These are phyloP conservation scores for Grammomys surdaster DNA, from an alignment of 2,113 vertebrate genomes.

Conservation along the genomic window DNA sequence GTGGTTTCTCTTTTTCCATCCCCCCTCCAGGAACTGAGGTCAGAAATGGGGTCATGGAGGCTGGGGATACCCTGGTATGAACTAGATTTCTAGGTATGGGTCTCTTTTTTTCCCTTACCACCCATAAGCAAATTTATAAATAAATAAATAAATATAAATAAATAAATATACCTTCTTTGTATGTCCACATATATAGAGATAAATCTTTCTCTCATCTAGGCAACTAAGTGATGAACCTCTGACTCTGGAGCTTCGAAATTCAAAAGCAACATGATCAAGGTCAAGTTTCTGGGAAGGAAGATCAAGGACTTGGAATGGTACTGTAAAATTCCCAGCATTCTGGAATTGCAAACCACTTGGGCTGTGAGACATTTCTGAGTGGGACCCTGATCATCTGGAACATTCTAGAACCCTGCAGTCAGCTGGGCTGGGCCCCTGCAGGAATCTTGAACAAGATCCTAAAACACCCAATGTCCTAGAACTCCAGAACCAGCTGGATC, in stretches of 20 bases:
- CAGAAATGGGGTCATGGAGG: conserved; percentile 66
- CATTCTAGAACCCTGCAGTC: conserved; percentile 66
- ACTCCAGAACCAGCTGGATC: conserved; percentile 83
- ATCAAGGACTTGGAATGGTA: conserved; percentile 69
- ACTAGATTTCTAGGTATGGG: conserved; percentile 74
- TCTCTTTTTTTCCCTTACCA: conserved; percentile 63
- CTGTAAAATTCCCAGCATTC: conserved; percentile 68
- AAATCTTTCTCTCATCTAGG: conserved; percentile 64
- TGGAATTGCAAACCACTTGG: conserved; percentile 57
- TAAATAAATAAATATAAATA: conserved; percentile 63
- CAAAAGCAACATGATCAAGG: conserved; percentile 70
- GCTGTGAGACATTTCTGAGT: conserved; percentile 36
- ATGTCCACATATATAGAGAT: conserved; percentile 61
- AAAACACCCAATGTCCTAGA: conserved; percentile 76
- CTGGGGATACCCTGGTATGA: conserved; percentile 71
- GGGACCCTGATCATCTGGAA: conserved; percentile 59
- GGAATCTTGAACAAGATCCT: conserved; percentile 60
- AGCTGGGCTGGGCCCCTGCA: conserved; percentile 31
- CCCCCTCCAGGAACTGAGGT: conserved; percentile 78
- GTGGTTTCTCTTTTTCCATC: conserved; percentile 78
- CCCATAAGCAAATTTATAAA: conserved; percentile 70
- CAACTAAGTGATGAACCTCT: conserved; percentile 64
- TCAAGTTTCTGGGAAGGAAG: conserved; percentile 40
- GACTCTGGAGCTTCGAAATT: conserved; percentile 70
- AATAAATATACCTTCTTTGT: conserved; percentile 73